Conservation (phyloP, 2,888 invertebrate genomes). For the Troides oblongomaculatus region DNA sequence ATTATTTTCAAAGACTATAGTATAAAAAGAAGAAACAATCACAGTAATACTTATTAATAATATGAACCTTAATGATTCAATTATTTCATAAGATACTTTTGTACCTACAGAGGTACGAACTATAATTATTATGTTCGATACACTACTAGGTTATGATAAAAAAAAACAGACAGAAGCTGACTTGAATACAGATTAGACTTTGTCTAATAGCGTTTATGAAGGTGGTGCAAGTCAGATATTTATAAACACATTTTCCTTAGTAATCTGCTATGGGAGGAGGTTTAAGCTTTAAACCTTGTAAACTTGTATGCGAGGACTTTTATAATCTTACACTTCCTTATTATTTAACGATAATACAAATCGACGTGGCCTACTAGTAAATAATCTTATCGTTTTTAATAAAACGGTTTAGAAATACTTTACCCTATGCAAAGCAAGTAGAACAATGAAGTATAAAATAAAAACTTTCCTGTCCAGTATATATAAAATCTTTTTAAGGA, state of each 20-base stretch:
- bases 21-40: background rate
- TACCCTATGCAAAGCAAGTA: background rate
- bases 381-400: background rate
- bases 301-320: conserved; percentile 12
- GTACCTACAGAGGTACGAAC: background rate
- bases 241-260: conserved; percentile 20
- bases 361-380: background rate
- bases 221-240: conserved; percentile 16
- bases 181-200: conserved; percentile 27
- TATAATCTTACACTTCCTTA: conserved; percentile 16
- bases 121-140: background rate
- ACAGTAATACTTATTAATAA: background rate
- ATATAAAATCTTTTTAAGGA: conserved; percentile 63
- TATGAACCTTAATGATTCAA: no score
- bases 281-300: conserved; percentile 25
- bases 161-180: background rate
- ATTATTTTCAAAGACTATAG: background rate
- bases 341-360: background rate
- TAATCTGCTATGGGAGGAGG: conserved; percentile 19
- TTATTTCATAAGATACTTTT: no score
- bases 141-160: background rate
- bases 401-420: background rate
- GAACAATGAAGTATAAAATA: background rate
- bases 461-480: background rate
- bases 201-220: conserved; percentile 16